phyloP scores from a whole-genome alignment of 2,113 vertebrate species.

The Apteryx mantelli region DNA sequence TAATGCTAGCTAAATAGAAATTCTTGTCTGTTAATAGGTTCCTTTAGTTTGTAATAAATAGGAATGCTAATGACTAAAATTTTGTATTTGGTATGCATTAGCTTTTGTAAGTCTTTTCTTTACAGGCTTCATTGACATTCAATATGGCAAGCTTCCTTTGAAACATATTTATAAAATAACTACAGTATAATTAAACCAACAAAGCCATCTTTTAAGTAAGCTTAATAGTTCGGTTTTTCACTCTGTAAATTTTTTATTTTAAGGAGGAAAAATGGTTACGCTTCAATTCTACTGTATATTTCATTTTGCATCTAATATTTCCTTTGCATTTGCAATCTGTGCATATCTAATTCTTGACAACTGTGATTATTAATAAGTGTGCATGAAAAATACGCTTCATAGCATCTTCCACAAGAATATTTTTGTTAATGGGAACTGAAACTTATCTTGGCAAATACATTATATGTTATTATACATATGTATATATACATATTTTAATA shows the following conservation, averaged over 20 bases:
- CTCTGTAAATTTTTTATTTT: constrained; percentile 74
- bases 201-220: constrained; percentile 84
- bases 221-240: constrained; percentile 77
- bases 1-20: constrained; percentile 82
- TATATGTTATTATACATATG: constrained; percentile 63
- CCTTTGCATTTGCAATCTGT: constrained; percentile 71
- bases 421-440: constrained; percentile 78
- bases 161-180: constrained; percentile 88
- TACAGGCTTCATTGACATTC: constrained; percentile 82
- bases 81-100: constrained; percentile 82
- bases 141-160: constrained; percentile 83
- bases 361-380: constrained; percentile 78
- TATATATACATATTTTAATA: constrained; percentile 46
- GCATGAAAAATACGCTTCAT: constrained; percentile 72
- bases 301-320: constrained; percentile 73
- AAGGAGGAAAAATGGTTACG: constrained; percentile 71
- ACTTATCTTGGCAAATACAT: constrained; percentile 72
- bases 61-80: constrained; percentile 83
- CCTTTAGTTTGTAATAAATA: constrained; percentile 83
- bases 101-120: constrained; percentile 81
- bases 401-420: constrained; percentile 72
- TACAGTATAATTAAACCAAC: constrained; percentile 86
- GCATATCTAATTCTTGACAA: constrained; percentile 80
- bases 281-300: constrained; percentile 62
- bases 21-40: constrained; percentile 80